A percentile compares a stretch with the other conserved stretches of the same genome.
phyloP scores from a whole-genome alignment of 2,113 vertebrate species.

The Smithornis capensis region DNA sequence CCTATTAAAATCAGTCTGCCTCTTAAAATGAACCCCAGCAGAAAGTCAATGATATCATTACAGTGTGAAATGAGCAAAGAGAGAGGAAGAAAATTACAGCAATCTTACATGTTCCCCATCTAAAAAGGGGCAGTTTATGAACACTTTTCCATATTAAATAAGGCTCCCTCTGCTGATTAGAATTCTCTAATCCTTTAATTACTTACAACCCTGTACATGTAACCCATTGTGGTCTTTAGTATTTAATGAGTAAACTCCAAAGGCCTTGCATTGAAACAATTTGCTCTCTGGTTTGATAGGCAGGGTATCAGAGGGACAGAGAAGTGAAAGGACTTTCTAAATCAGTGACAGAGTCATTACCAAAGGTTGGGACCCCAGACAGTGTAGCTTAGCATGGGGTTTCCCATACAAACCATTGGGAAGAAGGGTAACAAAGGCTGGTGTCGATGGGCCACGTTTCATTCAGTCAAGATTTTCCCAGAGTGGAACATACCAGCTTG shows the following conservation, averaged over 20 bases:
- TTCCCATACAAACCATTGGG: background rate
- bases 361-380: background rate
- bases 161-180: background rate
- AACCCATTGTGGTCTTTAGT: background rate
- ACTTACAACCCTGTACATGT: background rate
- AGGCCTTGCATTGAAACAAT: background rate
- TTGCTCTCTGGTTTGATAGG: background rate
- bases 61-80: background rate
- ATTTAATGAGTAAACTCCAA: background rate
- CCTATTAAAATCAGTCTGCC: background rate
- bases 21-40: background rate
- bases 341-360: background rate
- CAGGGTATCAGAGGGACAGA: background rate
- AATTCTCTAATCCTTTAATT: background rate
- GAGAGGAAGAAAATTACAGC: background rate
- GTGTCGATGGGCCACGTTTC: background rate
- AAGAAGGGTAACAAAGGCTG: background rate
- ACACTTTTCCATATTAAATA: background rate
- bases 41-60: background rate
- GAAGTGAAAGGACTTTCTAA: background rate
- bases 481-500: background rate
- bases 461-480: background rate
- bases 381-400: fast-evolving
- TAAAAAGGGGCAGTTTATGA: background rate
- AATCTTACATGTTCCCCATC: background rate